Conservation (phyloP, 1,140 invertebrate genomes). For the Hermatobates lingyangjiaoensis region DNA sequence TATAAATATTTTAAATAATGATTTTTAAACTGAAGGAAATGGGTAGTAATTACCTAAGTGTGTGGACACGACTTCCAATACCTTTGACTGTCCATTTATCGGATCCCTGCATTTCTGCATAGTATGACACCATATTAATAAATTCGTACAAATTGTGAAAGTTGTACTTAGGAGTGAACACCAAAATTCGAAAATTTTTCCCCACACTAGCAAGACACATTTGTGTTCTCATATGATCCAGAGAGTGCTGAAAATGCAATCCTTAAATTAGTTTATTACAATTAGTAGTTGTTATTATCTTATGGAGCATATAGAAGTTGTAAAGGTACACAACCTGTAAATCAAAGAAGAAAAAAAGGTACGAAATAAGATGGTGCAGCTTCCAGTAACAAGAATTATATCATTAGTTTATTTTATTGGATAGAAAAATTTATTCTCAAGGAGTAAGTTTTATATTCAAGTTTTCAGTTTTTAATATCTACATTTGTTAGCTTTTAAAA, state of each 20-base stretch:
- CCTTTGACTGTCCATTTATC: conserved; percentile 24
- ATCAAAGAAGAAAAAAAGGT: too few relatives aligned
- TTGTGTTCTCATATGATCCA: conserved; percentile 56
- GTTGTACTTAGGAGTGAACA: conserved; percentile 54
- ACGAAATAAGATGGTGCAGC: too few relatives aligned
- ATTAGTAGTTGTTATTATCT: too few relatives aligned
- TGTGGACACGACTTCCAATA: conserved; percentile 35
- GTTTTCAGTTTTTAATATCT: too few relatives aligned
- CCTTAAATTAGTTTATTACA: conserved; percentile 5
- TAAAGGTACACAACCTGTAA: too few relatives aligned
- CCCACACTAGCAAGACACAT: conserved; percentile 52
- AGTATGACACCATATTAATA: conserved; percentile 60
- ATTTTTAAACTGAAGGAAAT: background rate
- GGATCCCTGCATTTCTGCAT: conserved; percentile 29
- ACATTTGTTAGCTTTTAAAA: too few relatives aligned
- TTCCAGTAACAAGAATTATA: too few relatives aligned
- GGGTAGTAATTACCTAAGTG: conserved; percentile 26
- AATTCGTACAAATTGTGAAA: conserved; percentile 72
- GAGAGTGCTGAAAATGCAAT: conserved; percentile 32
- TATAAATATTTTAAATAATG: too few relatives aligned
- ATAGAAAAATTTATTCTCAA: too few relatives aligned
- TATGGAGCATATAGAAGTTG: too few relatives aligned
- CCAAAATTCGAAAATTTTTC: conserved; percentile 38
- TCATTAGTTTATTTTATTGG: too few relatives aligned
- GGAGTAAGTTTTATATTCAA: too few relatives aligned